Evolutionary conservation across 1,140 invertebrate species (phyloP), one percentile per base, ranked within the genome.

Genomic region (Tribolium castaneum): DNA sequence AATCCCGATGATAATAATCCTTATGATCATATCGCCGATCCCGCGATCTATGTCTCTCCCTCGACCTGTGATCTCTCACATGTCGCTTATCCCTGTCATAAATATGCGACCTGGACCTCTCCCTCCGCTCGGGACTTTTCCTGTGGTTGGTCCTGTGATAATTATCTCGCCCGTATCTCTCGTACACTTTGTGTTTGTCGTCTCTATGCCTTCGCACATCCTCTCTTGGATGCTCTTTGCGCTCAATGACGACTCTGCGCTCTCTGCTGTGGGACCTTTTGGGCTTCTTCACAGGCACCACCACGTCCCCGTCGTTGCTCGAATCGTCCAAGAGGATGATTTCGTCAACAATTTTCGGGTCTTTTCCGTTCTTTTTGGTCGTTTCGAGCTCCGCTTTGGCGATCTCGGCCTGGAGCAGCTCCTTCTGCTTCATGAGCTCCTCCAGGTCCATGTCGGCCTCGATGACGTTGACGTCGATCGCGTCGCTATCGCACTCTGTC

Each of bases 391-490:
- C 90, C 78, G 90, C 91, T 39, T 89, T 90, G 39, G 90, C 90
- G 45, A 92, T 85, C 45, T 90, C 88, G 14, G 91, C 91, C 84
- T 92, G 91, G 73, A 92, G 85, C 13, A 92, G 81, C 85, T 94
- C 94, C 87, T 96, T 96, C 86, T 96, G 94, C 82, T 93, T 93
- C 94, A 96, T 96, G 76, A 97, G 87, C 79, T 96, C 95, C 85
- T 96, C 95, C 5, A 96, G 86, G 86, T 96, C 95, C 76, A 96
- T 92, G 81, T 96, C 95, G 84, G 96, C 94, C 85, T 96, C 94
- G 72, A 95, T 92, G 22, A 94, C 90, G 4, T 90, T 90, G 71
- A 94, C 90, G 82, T 94, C 93, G 25, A 94, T 89, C 75, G 89
- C 90, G 78, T 92, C 94, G 78, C 93, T 94, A 80, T 93, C 93